Evolutionary conservation across 2,888 invertebrate genomes (phyloP), one percentile per base, ranked within the genome.

Genomic region (Drosophila silvestris): DNA sequence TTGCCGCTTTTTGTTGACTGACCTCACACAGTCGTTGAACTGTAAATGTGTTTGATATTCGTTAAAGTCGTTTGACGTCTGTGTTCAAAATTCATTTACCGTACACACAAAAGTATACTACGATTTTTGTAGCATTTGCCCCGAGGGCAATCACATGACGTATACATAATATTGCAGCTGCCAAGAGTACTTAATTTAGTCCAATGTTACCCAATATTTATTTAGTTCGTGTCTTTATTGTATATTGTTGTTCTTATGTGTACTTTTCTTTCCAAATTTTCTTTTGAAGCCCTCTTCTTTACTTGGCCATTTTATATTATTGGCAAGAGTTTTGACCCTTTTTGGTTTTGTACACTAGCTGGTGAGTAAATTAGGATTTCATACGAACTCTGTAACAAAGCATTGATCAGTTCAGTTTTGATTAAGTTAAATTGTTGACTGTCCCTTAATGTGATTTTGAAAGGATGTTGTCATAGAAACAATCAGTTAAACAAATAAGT

Each of bases 111-210:
- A 79, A 65, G 71, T 52, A 50, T 67, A 59, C 78, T 71, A 68
- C 26, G 19, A 33, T 65, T 54, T 66, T 63, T 39, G 22, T 12
- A 32, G 54, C 28, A 50, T 62, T 41, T 56, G 41, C 30, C 50
- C 33, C 35, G 26, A 32, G 30, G 65, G 33, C 70, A 41, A 28
- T 28, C 61, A 72, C 62, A 50, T 61, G 63, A 37, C 82, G 71
- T 72, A 81, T 74, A 64, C 70, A 54, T 78, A 53, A 72, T 78
- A 54, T 53, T 58, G 53, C 54, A 60, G 26, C 59, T 70, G 70
- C 35, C 60, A 32, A 56, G 37, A 54, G 61, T 52, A 56, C 60
- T 77, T 77, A 67, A 73, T 81, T 62, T 65, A 41, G 1, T 44
- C 53, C 35, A 16, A 61, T 63, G 59, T 47, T 63, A 63, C 52